phyloP scores from a whole-genome alignment of 1,140 invertebrate genomes.

The Euura lappo region DNA sequence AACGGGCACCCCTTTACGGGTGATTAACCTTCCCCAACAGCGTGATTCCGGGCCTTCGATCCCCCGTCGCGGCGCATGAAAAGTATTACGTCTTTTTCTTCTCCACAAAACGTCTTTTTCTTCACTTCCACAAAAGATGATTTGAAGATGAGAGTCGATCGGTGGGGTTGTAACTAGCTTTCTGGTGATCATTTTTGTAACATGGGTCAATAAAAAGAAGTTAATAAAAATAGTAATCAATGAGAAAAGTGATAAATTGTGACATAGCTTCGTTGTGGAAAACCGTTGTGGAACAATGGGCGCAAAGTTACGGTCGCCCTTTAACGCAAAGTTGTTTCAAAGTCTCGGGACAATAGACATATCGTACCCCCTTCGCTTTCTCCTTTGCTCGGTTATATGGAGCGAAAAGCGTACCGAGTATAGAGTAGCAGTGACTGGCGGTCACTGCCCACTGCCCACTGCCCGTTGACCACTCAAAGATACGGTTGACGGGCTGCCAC shows the following conservation, averaged over 20 bases:
- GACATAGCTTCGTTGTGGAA: not conserved
- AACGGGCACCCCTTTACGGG: not conserved
- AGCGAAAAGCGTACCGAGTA: slow-evolving; percentile 4
- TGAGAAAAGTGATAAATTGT: not conserved
- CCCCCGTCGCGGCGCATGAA: not conserved
- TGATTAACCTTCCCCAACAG: slow-evolving; percentile 5
- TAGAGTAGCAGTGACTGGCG: slow-evolving; percentile 1
- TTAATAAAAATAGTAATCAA: not conserved
- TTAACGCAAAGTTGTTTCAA: slow-evolving; percentile 1
- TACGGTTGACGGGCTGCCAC: slow-evolving; percentile 6
- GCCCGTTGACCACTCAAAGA: slow-evolving; percentile 6
- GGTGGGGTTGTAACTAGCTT: no score
- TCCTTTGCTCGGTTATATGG: slow-evolving; percentile 2
- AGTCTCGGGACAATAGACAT: slow-evolving; percentile 6
- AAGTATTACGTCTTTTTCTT: not conserved
- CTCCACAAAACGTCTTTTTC: no score
- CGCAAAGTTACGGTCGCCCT: slow-evolving; percentile 1
- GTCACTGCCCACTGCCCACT: slow-evolving; percentile 6
- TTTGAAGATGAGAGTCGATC: no score
- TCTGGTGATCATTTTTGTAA: no score
- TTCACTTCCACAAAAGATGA: no score
- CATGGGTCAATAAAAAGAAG: no score
- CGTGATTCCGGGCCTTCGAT: not conserved
- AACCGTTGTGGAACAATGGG: not conserved
- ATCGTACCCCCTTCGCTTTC: slow-evolving; percentile 6